Percentiles rank a stretch among this genome's conserved stretches.
Conservation (phyloP, 2,113 vertebrate species). For the Paramisgurnus dabryanus region DNA sequence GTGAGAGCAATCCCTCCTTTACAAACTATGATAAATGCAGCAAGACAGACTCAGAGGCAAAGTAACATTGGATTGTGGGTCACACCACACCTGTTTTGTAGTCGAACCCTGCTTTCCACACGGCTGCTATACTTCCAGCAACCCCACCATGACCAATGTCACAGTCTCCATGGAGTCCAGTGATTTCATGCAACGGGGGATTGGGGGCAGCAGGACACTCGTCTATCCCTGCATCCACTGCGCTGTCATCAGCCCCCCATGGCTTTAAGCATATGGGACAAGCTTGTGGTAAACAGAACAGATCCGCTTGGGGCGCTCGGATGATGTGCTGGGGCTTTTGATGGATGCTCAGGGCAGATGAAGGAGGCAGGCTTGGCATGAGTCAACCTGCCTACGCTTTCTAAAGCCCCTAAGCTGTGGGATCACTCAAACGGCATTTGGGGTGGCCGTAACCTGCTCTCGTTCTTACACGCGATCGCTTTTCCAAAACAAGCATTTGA, state of each 20-base stretch:
- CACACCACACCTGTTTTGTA: constrained; percentile 26
- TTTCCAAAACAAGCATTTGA: background rate
- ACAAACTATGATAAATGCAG: background rate
- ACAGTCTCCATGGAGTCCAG: constrained; percentile 34
- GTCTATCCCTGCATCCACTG: constrained; percentile 21
- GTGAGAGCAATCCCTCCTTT: constrained; percentile 5
- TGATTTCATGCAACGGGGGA: constrained; percentile 38
- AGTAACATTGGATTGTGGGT: constrained; percentile 3
- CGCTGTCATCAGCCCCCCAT: constrained; percentile 20
- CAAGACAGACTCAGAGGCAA: constrained; percentile 10
- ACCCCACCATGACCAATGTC: constrained; percentile 46
- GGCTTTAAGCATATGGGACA: constrained; percentile 32
- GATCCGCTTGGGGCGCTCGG: constrained; percentile 14
- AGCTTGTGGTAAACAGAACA: constrained; percentile 33
- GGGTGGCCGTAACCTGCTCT: background rate
- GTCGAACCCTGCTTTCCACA: background rate
- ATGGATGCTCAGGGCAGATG: constrained; percentile 10
- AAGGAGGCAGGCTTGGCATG: background rate
- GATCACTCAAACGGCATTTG: background rate
- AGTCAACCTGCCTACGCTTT: background rate
- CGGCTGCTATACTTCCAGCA: constrained; percentile 10
- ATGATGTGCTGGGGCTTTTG: constrained; percentile 2
- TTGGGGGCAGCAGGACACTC: constrained; percentile 31
- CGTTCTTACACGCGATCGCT: background rate
- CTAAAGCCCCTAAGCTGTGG: background rate